phyloP scores from a whole-genome alignment of 2,797 vertebrate species.

The Lutjanus argentimaculatus region DNA sequence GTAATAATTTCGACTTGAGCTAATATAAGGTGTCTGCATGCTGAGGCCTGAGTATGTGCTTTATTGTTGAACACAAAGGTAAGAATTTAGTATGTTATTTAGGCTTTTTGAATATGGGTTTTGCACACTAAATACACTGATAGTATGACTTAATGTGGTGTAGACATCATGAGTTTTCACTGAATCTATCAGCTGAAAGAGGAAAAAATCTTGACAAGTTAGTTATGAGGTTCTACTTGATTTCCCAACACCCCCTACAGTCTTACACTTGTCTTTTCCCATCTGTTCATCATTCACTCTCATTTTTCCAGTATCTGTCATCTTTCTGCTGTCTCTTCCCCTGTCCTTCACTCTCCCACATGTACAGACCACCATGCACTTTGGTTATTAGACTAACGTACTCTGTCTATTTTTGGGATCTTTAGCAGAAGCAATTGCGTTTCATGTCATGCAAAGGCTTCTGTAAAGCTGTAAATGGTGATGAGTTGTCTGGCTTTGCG shows the following conservation, averaged over 20 bases:
- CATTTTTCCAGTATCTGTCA: background rate
- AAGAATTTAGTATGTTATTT: background rate
- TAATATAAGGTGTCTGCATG: background rate
- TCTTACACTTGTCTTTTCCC: background rate
- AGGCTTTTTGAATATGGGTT: background rate
- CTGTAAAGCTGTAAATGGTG: slow-evolving; percentile 45
- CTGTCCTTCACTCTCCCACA: slow-evolving; percentile 1
- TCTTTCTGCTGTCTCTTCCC: background rate
- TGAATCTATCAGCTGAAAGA: background rate
- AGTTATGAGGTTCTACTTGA: background rate
- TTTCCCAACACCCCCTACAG: background rate
- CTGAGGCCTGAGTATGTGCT: background rate
- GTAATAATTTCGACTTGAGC: background rate
- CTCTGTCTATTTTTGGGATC: slow-evolving; percentile 18
- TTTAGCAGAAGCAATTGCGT: background rate
- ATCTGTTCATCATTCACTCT: background rate
- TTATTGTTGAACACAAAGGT: background rate
- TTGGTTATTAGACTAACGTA: slow-evolving; percentile 5
- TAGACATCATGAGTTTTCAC: background rate
- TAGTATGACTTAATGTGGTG: background rate
- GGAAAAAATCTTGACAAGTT: background rate
- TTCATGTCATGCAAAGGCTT: background rate
- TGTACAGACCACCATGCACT: slow-evolving; percentile 1
- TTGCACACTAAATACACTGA: background rate
- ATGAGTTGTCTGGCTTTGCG: slow-evolving; percentile 26